phyloP scores from a whole-genome alignment of 2,797 vertebrate genomes.

The Tapirus indicus region DNA sequence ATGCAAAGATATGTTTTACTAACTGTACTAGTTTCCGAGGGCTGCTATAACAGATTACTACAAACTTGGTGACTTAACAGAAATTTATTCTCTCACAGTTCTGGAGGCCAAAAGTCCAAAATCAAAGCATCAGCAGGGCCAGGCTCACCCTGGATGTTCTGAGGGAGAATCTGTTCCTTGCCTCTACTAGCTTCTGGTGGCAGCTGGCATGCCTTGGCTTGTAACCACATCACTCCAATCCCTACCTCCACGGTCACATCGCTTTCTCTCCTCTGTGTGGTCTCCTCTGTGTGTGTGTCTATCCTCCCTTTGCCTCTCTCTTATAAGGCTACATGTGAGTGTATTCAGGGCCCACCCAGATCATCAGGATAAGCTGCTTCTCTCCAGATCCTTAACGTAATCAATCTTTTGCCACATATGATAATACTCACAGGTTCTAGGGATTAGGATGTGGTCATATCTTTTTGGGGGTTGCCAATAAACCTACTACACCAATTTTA shows the following conservation, averaged over 20 bases:
- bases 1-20: background rate
- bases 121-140: background rate
- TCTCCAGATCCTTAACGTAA: background rate
- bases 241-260: background rate
- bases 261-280: background rate
- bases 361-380: background rate
- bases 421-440: background rate
- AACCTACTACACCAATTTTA: background rate
- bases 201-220: background rate
- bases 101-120: background rate
- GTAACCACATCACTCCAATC: background rate
- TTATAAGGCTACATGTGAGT: background rate
- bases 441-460: background rate
- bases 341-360: background rate
- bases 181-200: background rate
- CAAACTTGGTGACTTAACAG: background rate
- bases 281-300: background rate
- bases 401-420: background rate
- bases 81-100: background rate
- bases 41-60: background rate
- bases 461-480: background rate
- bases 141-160: too few species aligned
- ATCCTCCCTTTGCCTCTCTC: background rate
- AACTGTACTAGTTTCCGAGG: background rate
- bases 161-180: background rate